A percentile compares a stretch with the other conserved stretches of the same genome.
Evolutionary conservation across 2,888 invertebrate genomes (phyloP).

Genomic region (Ariolimax columbianus): DNA sequence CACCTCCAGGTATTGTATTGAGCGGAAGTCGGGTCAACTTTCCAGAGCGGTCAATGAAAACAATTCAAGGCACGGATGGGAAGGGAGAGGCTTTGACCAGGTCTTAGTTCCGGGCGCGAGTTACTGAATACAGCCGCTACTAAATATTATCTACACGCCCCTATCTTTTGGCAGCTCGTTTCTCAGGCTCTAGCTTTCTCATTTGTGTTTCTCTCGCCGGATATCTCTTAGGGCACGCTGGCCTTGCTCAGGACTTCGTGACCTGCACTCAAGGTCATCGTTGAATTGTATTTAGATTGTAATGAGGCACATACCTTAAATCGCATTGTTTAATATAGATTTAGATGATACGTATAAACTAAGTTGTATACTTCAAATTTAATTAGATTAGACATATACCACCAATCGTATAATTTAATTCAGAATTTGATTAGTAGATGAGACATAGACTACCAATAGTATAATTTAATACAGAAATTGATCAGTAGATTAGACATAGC

Average conservation of each 20-base stretch:
- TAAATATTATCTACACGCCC: conserved; percentile 12
- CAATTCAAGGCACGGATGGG: not conserved
- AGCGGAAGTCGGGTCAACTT: conserved; percentile 21
- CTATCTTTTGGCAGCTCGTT: not conserved
- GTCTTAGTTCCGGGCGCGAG: not conserved
- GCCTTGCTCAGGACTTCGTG: not conserved
- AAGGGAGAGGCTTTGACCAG: not conserved
- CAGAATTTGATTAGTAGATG: no score
- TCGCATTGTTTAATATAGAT: no score
- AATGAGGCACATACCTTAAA: no score
- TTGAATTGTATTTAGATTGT: not conserved
- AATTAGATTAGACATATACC: no score
- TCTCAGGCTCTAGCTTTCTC: not conserved
- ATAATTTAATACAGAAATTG: no score
- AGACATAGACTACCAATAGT: no score
- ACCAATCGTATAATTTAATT: no score
- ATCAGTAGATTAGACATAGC: no score
- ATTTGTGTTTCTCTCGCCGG: not conserved
- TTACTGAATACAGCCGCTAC: not conserved
- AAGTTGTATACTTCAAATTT: no score
- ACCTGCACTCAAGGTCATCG: not conserved
- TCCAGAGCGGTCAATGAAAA: not conserved
- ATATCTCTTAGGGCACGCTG: not conserved
- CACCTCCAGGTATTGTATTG: not conserved
- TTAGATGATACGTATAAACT: no score